These are phyloP conservation scores for Mus caroli DNA, from an alignment of 2,797 vertebrate species.

Conservation along the genomic window DNA sequence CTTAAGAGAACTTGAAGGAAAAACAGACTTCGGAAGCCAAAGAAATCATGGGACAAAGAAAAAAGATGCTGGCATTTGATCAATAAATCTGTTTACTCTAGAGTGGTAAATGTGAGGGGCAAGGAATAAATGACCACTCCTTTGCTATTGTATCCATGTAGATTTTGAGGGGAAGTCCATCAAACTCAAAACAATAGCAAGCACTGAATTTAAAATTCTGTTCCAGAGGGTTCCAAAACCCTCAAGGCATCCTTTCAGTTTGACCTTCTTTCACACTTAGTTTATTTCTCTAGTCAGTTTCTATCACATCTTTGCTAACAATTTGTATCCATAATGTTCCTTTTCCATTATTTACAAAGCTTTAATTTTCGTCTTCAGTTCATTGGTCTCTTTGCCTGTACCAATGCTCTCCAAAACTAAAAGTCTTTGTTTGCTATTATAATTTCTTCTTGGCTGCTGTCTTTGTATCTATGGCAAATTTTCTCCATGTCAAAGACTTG, in stretches of 20 bases:
- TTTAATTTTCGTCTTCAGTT: not conserved
- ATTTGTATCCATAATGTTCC: not conserved
- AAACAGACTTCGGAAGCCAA: not conserved
- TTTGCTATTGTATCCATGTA: not conserved
- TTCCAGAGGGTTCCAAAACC: not conserved
- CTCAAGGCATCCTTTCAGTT: not conserved
- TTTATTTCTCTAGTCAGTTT: not conserved
- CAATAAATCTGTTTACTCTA: not conserved
- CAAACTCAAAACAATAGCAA: slow-evolving; percentile 11
- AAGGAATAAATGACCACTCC: not conserved
- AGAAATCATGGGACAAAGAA: not conserved
- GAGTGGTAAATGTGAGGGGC: not conserved
- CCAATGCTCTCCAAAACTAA: not conserved
- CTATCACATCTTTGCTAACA: not conserved
- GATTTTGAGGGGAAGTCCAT: not conserved
- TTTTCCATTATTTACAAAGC: not conserved
- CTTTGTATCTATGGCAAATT: not conserved
- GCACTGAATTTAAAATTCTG: not conserved
- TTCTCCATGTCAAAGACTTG: not conserved
- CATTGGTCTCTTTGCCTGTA: not conserved
- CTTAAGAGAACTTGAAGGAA: not conserved
- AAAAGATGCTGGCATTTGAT: not conserved
- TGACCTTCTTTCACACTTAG: not conserved
- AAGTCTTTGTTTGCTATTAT: not conserved
- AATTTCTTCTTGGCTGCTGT: slow-evolving; percentile 7